Base-by-base conservation (phyloP, 2,113 vertebrate species). In the Hemiprocne comata region DNA sequence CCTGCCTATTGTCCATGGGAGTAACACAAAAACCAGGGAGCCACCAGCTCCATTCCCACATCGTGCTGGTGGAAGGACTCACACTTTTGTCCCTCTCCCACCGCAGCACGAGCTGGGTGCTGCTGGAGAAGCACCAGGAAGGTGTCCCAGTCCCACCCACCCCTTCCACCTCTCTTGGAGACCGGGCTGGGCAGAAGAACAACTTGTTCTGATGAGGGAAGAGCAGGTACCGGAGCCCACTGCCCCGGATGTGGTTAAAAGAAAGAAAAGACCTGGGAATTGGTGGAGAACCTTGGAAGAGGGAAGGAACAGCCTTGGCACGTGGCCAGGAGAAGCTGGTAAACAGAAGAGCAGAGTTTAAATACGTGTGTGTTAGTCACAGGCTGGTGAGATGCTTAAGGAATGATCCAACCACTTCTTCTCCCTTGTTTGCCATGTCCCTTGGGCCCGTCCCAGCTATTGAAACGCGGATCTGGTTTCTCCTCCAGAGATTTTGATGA, bases 311-410 rank as follows among this genome's bases (percentile, higher is more conserved):
- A 0, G 55, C 13, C 60, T 53, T 91, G 90, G 87, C 73, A 12
- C 11, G 2, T 26, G 0, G 4, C 70, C 60, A 95, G 71, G 64
- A 75, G 11, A 0, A 1, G 25, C 46, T 76, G 71, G 64, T 69
- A 83, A 92, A 93, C 78, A 88, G 54, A 75, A 24, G 10, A 71
- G 79, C 90, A 28, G 69, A 71, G 65, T 85, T 94, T 67, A 53
- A 80, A 79, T 18, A 64, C 67, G 38, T 8, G 9, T 0, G 14
- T 23, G 44, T 90, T 79, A 85, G 66, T 79, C 82, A 89, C 50
- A 65, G 81, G 6, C 71, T 67, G 60, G 40, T 57, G 29, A 87
- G 74, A 82, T 65, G 81, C 54, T 81, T 73, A 15, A 61, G 20
- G 78, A 48, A 69, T 76, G 34, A 79, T 44, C 75, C 50, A 94